phyloP scores from a whole-genome alignment of 2,888 invertebrate species.

The Archips crataeganus region DNA sequence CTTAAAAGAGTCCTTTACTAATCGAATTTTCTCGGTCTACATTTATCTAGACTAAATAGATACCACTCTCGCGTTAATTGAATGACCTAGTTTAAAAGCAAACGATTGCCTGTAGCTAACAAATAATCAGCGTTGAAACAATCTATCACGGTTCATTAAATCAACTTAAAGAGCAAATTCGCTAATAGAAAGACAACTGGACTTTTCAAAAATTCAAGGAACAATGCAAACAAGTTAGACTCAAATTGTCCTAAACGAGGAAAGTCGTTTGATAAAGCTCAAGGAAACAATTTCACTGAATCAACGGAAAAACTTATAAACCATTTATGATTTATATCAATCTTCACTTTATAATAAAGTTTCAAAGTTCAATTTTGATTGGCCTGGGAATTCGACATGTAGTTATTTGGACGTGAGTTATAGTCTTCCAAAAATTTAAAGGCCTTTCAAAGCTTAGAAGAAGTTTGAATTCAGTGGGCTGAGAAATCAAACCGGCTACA shows the following conservation, averaged over 20 bases:
- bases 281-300: conserved; percentile 12
- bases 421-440: conserved; percentile 6
- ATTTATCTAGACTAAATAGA: neutral
- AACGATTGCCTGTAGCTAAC: neutral
- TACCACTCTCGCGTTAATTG: neutral
- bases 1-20: neutral
- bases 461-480: conserved; percentile 26
- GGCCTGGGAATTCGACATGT: neutral
- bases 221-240: conserved; percentile 23
- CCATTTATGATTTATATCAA: neutral
- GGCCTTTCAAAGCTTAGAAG: conserved; percentile 17
- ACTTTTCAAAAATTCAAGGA: conserved; percentile 1
- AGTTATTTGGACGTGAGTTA: neutral
- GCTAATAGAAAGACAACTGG: neutral
- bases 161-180: conserved; percentile 6
- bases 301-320: neutral
- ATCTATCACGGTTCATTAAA: conserved; percentile 9
- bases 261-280: conserved; percentile 25
- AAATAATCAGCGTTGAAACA: neutral
- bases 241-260: conserved; percentile 31
- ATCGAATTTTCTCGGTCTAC: neutral
- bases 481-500: conserved; percentile 20
- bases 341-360: neutral
- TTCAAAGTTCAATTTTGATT: neutral
- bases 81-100: neutral